Base-by-base conservation (phyloP, 2,888 invertebrate species). In the Nasonia oneida region DNA sequence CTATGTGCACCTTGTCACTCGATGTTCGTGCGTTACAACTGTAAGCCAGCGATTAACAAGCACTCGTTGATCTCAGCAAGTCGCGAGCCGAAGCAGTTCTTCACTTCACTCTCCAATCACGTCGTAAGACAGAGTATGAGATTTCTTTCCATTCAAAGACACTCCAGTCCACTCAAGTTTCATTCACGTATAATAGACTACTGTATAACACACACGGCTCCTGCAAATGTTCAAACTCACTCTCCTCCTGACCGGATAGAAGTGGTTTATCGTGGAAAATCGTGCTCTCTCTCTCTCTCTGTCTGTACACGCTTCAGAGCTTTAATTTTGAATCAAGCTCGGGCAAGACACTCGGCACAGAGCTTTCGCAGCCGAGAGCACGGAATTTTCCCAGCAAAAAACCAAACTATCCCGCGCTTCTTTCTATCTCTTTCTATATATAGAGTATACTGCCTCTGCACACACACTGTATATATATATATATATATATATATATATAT, bases 71-170 rank as follows among this genome's bases (percentile, higher is more conserved):
- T 67, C 50, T 83, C 39, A 39, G 39, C n/a, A 50, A 81, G 23
- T 77, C 39, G 57, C 57, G 47, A 76, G 76, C 53, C 53, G 23
- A 50, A 53, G 42, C n/a, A 73, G 14, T 83, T 77, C 37, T 61
- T 83, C 83, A 70, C 33, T 77, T 77, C 23, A 83, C 57, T 64
- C 39, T 83, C 64, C 53, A 79, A 53, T 74, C 74, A 61, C 71
- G 50, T 50, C 50, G 39, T 53, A 67, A 74, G 39, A 53, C 50
- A 42, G 61, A 61, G 81, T 42, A 53, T 67, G 67, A 76, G 57
- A 83, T 81, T 61, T 73, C 29, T 29, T 29, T 71, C 50, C 14
- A 67, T 70, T 67, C 47, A 70, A 76, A 57, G 23, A 71, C 37
- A 53, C 37, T 53, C 53, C 57, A 73, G 23, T 23, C 23, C 74